Evolutionary conservation across 2,888 invertebrate species (phyloP).

Genomic region (Synergus laeviventris): DNA sequence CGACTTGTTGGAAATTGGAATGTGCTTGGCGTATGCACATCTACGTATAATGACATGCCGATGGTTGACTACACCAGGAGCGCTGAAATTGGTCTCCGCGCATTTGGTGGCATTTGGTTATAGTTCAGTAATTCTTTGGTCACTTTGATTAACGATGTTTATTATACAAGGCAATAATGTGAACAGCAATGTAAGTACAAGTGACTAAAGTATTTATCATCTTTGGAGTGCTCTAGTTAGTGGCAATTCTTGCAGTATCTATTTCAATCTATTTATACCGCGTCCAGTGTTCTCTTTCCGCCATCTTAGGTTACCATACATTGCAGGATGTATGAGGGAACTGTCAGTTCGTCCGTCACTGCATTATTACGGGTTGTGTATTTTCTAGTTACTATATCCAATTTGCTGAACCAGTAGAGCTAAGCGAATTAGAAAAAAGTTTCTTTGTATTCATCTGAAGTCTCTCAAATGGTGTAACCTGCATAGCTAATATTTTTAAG

Average conservation of each 20-base stretch:
- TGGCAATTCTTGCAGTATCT: background rate
- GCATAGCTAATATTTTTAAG: background rate
- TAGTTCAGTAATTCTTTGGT: conserved; percentile 6
- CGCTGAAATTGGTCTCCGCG: background rate
- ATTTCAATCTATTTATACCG: conserved; percentile 34
- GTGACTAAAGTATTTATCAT: background rate
- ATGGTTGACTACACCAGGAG: conserved; percentile 14
- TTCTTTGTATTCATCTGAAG: background rate
- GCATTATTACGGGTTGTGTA: background rate
- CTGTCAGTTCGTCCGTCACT: conserved; percentile 49
- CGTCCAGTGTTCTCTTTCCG: conserved; percentile 44
- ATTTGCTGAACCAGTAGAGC: background rate
- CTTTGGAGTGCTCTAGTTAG: background rate
- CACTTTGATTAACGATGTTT: background rate
- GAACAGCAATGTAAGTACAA: background rate
- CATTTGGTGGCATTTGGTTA: background rate
- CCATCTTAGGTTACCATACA: conserved; percentile 53
- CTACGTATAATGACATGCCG: conserved; percentile 4
- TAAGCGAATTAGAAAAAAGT: background rate
- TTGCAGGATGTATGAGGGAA: conserved; percentile 50
- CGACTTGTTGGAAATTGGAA: background rate
- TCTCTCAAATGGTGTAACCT: background rate
- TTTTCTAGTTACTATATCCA: conserved; percentile 1
- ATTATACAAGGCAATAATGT: background rate
- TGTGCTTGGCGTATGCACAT: background rate